Evolutionary conservation across 2,797 vertebrate species (phyloP), one percentile per base, ranked within the genome.

Genomic region (Sebastes glaucus): DNA sequence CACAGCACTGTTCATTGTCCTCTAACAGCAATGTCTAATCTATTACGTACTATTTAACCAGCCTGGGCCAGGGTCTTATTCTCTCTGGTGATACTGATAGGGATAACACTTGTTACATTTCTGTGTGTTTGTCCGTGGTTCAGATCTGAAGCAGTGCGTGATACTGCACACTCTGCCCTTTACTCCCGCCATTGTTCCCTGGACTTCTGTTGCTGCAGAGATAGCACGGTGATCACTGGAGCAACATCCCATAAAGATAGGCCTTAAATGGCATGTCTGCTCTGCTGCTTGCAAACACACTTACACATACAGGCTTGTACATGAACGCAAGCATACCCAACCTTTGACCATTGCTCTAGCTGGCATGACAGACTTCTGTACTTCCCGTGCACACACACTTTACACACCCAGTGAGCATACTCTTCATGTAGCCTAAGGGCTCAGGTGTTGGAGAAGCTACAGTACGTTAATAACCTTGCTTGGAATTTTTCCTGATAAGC

Each of bases 1-100:
- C 62, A 27, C 42, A 60, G 64, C 80, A 81, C 83, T 84, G 78
- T 86, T 82, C 84, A 90, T 93, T 93, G 91, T 92, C 78, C 80
- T 65, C 77, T 6, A 64, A 71, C 71, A 66, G 53, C 42, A 67
- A 46, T 56, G 75, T 79, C 77, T 65, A 78, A 80, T 80, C 64
- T 77, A 65, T 89, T 86, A 71, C 67, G 32, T 75, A 32, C 60
- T 66, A 71, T 86, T 85, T 38, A 72, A 56, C 69, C 72, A 75
- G 80, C 61, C 55, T 28, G 77, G 63, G 42, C 53, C 52, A 38
- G 77, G 74, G 53, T 60, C 70, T 61, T 72, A 13, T 81, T 82
- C 62, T 75, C 67, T 69, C 82, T 73, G 52, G 57, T 57, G 68
- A 79, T 79, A 61, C 76, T 67, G 87, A 88, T 77, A 78, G 67